Conservation (phyloP, 2,797 vertebrate genomes). For the Gymnoscopelus microlampas region DNA sequence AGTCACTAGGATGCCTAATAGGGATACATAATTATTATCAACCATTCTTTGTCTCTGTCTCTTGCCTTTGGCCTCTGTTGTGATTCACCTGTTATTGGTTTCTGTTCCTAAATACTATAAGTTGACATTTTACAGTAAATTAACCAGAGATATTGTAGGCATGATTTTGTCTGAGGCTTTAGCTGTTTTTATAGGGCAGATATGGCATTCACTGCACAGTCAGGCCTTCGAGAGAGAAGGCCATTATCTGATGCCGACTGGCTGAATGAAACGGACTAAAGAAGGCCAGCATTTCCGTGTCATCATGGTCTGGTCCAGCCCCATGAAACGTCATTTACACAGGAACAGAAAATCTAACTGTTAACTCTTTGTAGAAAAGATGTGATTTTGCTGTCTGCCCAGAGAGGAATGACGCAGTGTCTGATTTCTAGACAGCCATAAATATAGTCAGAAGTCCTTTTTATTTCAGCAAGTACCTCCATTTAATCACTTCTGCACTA, state of each 20-base stretch:
- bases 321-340: too few relatives aligned
- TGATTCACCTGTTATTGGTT: background rate
- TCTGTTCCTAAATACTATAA: background rate
- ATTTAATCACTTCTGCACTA: too few relatives aligned
- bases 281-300: background rate
- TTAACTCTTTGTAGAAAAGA: too few relatives aligned
- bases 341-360: too few relatives aligned
- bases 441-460: too few relatives aligned
- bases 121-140: too few relatives aligned
- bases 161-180: conserved; percentile 19
- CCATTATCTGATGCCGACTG: conserved; percentile 1
- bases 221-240: background rate
- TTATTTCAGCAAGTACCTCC: too few relatives aligned
- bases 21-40: background rate
- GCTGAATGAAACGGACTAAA: background rate
- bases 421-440: too few relatives aligned
- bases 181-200: conserved; percentile 1
- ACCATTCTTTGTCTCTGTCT: background rate
- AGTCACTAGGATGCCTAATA: background rate
- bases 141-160: background rate
- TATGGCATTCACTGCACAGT: background rate
- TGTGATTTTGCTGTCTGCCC: too few relatives aligned
- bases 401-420: too few relatives aligned
- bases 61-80: background rate
- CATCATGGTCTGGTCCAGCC: background rate